A percentile compares a stretch with the other conserved stretches of the same genome.
phyloP scores from a whole-genome alignment of 2,888 invertebrate genomes.

The Spatulosminthurus flaviceps region DNA sequence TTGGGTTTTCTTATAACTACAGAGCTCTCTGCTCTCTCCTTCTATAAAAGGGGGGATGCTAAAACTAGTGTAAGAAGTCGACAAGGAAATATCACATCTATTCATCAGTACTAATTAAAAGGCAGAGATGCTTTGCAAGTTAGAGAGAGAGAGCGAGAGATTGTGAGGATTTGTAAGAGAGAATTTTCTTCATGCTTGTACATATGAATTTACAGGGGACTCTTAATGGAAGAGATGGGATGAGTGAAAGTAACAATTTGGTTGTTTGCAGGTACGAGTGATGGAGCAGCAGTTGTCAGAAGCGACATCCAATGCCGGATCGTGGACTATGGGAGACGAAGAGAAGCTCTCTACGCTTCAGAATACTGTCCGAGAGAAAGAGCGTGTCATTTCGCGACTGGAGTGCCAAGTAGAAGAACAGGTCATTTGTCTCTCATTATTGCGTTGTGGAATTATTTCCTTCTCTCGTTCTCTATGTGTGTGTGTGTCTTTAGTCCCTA shows the following conservation, averaged over 20 bases:
- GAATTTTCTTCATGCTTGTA: neutral
- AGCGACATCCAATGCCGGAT: slow-evolving; percentile 62
- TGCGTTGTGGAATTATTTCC: slow-evolving; percentile 14
- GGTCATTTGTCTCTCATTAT: slow-evolving; percentile 68
- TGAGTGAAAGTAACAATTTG: slow-evolving; percentile 37
- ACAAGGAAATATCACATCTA: slow-evolving; percentile 41
- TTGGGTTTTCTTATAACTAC: too few relatives aligned
- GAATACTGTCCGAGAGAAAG: slow-evolving; percentile 68
- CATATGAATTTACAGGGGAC: too few relatives aligned
- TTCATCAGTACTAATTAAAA: slow-evolving; percentile 47
- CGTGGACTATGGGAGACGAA: slow-evolving; percentile 65
- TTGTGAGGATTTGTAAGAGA: neutral
- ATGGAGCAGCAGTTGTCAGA: slow-evolving; percentile 68
- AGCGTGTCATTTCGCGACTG: slow-evolving; percentile 75
- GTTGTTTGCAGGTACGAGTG: slow-evolving; percentile 66
- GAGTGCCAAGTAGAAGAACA: slow-evolving; percentile 88
- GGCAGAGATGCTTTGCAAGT: neutral
- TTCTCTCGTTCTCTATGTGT: neutral
- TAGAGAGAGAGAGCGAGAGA: neutral
- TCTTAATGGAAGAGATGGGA: neutral
- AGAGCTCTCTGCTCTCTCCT: too few relatives aligned
- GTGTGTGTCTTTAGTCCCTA: neutral
- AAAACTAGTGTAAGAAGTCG: too few relatives aligned
- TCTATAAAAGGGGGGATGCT: too few relatives aligned
- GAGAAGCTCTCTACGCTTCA: slow-evolving; percentile 63